These are phyloP conservation scores for Ameiurus melas DNA, from an alignment of 2,113 vertebrate genomes.

Conservation along the genomic window DNA sequence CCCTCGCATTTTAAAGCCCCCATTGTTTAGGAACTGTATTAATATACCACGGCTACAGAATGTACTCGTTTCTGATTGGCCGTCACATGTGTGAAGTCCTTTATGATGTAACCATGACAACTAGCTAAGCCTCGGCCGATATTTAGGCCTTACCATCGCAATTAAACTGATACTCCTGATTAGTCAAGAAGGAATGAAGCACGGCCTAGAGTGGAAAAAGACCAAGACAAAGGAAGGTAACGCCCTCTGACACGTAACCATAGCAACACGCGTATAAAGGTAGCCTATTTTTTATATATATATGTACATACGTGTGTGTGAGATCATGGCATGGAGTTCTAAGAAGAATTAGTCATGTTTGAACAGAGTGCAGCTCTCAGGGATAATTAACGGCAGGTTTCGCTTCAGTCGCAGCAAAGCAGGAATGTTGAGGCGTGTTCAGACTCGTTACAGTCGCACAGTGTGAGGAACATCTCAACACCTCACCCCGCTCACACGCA, in stretches of 20 bases:
- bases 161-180: background rate
- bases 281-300: background rate
- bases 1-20: background rate
- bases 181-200: background rate
- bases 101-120: background rate
- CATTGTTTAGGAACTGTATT: background rate
- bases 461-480: background rate
- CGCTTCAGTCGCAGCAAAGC: background rate
- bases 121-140: background rate
- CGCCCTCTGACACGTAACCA: background rate
- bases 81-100: background rate
- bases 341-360: background rate
- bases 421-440: constrained; percentile 5
- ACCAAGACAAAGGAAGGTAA: background rate
- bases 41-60: background rate
- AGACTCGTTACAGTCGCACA: background rate
- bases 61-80: background rate
- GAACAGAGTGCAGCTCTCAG: background rate
- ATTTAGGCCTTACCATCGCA: background rate
- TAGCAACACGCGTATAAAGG: background rate
- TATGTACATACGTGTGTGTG: background rate
- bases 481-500: background rate
- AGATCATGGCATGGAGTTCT: background rate
- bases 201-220: background rate
- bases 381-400: constrained; percentile 19